These are phyloP conservation scores for Lasioglossum baleicum DNA, from an alignment of 1,140 invertebrate species.

Conservation along the genomic window DNA sequence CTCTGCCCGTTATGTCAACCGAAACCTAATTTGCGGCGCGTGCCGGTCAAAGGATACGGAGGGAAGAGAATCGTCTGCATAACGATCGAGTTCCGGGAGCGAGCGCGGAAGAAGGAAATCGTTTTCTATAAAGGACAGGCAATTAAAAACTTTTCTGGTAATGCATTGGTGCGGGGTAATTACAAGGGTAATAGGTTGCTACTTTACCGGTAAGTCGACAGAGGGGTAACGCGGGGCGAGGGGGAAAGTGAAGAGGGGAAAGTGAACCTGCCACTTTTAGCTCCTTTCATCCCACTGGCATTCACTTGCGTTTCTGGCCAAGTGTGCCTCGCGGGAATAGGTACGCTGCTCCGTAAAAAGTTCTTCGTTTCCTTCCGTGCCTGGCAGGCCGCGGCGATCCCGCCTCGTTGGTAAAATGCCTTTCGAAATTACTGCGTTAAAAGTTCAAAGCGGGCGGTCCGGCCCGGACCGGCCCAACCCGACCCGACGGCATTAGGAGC, in stretches of 20 bases:
- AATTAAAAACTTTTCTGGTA: slow-evolving; percentile 55
- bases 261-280: slow-evolving; percentile 29
- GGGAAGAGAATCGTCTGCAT: neutral
- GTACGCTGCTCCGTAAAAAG: slow-evolving; percentile 19
- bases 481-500: slow-evolving; percentile 6
- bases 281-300: slow-evolving; percentile 17
- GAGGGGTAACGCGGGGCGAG: neutral
- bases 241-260: slow-evolving; percentile 14
- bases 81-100: neutral
- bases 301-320: slow-evolving; percentile 36
- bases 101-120: neutral
- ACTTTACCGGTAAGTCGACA: slow-evolving; percentile 37
- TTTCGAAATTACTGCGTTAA: slow-evolving; percentile 51
- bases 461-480: too few relatives aligned
- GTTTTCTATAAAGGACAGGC: slow-evolving; percentile 17
- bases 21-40: slow-evolving; percentile 11
- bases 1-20: neutral
- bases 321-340: slow-evolving; percentile 24
- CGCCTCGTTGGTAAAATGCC: slow-evolving; percentile 12
- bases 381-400: slow-evolving; percentile 5
- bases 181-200: slow-evolving; percentile 50
- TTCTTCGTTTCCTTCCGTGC: slow-evolving; percentile 24
- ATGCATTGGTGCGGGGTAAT: slow-evolving; percentile 47
- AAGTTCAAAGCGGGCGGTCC: slow-evolving; percentile 26
- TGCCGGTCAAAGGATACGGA: slow-evolving; percentile 4